Conservation (phyloP, 2,888 invertebrate species). For the Lithophane semibrunnea region DNA sequence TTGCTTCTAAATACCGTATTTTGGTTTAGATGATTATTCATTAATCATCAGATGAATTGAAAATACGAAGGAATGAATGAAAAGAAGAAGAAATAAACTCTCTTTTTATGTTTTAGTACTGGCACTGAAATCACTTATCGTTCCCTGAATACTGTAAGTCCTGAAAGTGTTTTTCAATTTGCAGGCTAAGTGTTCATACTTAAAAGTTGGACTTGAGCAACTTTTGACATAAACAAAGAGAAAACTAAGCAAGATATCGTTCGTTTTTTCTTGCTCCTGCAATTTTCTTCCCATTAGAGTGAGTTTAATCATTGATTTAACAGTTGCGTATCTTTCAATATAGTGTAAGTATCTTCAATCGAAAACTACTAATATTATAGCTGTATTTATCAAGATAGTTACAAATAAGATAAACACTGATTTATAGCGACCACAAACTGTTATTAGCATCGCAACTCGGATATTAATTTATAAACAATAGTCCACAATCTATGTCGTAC, state of each 20-base stretch:
- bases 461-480: slow-evolving; percentile 73
- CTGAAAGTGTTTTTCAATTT: slow-evolving; percentile 27
- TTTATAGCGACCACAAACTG: slow-evolving; percentile 54
- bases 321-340: neutral
- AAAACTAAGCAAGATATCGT: slow-evolving; percentile 1
- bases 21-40: slow-evolving; percentile 25
- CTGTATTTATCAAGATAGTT: slow-evolving; percentile 36
- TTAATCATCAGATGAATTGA: slow-evolving; percentile 26
- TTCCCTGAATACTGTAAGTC: neutral
- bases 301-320: neutral
- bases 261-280: neutral
- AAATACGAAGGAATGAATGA: neutral
- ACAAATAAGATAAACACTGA: slow-evolving; percentile 58
- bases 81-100: neutral
- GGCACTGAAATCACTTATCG: slow-evolving; percentile 5
- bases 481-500: slow-evolving; percentile 62
- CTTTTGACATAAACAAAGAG: slow-evolving; percentile 16
- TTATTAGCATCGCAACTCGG: slow-evolving; percentile 58
- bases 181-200: slow-evolving; percentile 4
- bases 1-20: slow-evolving; percentile 28
- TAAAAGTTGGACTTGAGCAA: slow-evolving; percentile 15
- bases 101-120: neutral
- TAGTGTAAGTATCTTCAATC: neutral
- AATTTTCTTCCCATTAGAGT: neutral
- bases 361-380: slow-evolving; percentile 9